Percentiles rank a stretch among this genome's conserved stretches.
phyloP scores from a whole-genome alignment of 2,113 vertebrate species.

The Amblyornis subalaris region DNA sequence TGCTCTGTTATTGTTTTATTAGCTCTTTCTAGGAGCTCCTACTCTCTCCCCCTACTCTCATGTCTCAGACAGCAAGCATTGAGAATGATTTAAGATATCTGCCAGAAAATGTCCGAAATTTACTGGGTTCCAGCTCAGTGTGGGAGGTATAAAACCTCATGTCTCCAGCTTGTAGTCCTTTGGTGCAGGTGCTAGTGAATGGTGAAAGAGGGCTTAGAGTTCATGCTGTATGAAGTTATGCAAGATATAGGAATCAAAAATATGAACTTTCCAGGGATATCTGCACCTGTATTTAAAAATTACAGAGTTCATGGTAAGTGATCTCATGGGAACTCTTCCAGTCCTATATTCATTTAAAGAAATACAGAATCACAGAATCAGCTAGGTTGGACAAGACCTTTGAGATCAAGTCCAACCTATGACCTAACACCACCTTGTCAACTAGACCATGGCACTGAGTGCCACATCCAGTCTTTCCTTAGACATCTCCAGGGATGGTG shows the following conservation, averaged over 20 bases:
- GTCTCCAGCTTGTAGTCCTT: neutral
- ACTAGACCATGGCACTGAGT: neutral
- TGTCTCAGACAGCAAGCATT: neutral
- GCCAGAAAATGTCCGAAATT: neutral
- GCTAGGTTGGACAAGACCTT: neutral
- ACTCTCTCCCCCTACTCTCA: neutral
- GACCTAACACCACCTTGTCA: neutral
- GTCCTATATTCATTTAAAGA: neutral
- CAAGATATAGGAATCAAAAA: neutral
- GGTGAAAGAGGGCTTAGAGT: neutral
- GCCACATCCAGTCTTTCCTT: neutral
- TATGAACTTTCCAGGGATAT: neutral
- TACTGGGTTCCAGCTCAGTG: neutral
- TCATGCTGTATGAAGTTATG: neutral
- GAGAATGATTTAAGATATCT: neutral
- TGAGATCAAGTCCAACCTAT: neutral
- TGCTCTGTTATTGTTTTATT: neutral
- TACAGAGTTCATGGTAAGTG: neutral
- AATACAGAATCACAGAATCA: neutral
- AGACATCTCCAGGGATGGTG: neutral
- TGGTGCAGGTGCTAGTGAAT: neutral
- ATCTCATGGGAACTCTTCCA: neutral
- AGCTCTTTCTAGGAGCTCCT: neutral
- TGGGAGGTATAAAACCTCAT: accelerated
- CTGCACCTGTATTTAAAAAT: neutral